Evolutionary conservation across 2,888 invertebrate genomes (phyloP).

Genomic region (Atrina japonica): DNA sequence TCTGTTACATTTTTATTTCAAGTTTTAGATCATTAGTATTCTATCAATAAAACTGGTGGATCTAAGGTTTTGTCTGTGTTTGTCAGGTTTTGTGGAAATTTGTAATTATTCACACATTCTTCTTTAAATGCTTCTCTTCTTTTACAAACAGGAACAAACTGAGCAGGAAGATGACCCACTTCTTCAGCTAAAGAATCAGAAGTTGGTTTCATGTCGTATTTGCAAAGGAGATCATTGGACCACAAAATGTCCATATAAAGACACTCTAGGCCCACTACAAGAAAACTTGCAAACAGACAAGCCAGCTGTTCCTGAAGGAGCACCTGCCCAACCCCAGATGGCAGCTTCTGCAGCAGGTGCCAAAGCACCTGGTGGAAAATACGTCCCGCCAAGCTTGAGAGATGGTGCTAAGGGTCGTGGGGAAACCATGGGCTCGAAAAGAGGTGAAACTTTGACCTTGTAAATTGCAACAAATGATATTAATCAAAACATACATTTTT

Average conservation of each 20-base stretch:
- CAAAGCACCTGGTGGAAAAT: conserved; percentile 79
- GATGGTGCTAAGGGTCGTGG: conserved; percentile 87
- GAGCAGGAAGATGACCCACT: conserved; percentile 92
- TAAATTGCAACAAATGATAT: no score
- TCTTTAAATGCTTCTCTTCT: background rate
- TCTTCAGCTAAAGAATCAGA: conserved; percentile 87
- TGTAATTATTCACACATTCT: no score
- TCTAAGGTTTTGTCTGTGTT: no score
- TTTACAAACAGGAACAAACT: conserved; percentile 87
- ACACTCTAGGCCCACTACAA: conserved; percentile 85
- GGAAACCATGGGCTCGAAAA: conserved; percentile 80
- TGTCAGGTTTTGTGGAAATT: no score
- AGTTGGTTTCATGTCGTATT: conserved; percentile 80
- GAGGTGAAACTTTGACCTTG: conserved; percentile 48
- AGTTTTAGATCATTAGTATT: no score
- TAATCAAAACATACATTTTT: conserved; percentile 5
- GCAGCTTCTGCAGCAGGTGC: conserved; percentile 46
- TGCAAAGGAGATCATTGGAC: conserved; percentile 96
- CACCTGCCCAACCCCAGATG: conserved; percentile 61
- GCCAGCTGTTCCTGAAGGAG: conserved; percentile 66
- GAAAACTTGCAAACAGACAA: conserved; percentile 77
- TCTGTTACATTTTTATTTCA: no score
- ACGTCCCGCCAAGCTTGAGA: conserved; percentile 92
- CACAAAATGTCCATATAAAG: conserved; percentile 98
- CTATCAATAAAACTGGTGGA: no score